Percentiles rank a stretch among this genome's conserved stretches.
phyloP scores from a whole-genome alignment of 2,888 invertebrate genomes.

The Cantharis rustica region DNA sequence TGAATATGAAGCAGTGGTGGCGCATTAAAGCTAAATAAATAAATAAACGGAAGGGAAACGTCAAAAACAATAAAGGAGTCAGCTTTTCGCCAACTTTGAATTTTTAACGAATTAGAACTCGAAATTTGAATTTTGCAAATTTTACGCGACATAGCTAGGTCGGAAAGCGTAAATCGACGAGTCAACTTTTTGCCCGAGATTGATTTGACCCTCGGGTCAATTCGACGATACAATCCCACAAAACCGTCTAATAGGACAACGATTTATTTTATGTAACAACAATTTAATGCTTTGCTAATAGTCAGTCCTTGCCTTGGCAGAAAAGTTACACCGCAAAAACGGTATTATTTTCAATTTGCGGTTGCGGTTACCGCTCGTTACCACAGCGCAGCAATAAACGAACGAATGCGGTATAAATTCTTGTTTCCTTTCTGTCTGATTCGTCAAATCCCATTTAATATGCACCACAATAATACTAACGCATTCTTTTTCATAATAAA shows the following conservation, averaged over 20 bases:
- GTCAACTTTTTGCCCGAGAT: background rate
- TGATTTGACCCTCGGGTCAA: background rate
- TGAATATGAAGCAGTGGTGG: constrained; percentile 30
- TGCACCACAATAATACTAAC: background rate
- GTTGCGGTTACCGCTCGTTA: constrained; percentile 42
- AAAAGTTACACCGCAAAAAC: constrained; percentile 42
- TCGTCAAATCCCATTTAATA: constrained; percentile 16
- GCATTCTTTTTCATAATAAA: background rate
- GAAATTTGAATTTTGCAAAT: background rate
- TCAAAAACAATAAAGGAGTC: constrained; percentile 46
- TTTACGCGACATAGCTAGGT: background rate
- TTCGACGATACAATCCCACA: background rate
- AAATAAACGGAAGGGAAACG: constrained; percentile 45
- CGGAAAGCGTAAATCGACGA: background rate
- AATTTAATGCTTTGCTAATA: constrained; percentile 21
- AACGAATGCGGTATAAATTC: constrained; percentile 44
- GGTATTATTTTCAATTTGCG: constrained; percentile 52
- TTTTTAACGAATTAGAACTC: constrained; percentile 21
- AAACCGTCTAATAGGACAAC: background rate
- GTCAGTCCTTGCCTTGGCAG: constrained; percentile 30
- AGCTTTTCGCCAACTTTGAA: constrained; percentile 43
- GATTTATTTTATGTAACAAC: background rate
- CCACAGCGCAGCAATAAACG: constrained; percentile 46
- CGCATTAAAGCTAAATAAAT: constrained; percentile 49
- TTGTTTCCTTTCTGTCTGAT: constrained; percentile 34